A percentile compares a stretch with the other conserved stretches of the same genome.
Conservation (phyloP, 2,113 vertebrate genomes). For the Rhinolophus sinicus region DNA sequence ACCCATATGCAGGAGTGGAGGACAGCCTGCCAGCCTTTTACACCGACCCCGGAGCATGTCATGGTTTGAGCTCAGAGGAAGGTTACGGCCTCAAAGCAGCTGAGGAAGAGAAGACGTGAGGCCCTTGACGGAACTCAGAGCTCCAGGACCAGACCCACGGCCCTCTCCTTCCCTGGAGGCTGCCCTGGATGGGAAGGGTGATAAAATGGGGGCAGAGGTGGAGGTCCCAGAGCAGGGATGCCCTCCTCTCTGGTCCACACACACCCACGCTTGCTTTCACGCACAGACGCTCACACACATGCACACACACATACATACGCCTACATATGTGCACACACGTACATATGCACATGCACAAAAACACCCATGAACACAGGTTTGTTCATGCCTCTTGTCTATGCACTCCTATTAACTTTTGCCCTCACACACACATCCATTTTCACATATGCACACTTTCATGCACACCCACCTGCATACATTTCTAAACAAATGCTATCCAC, state of each 20-base stretch:
- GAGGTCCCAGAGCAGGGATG: background rate
- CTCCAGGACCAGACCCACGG: background rate
- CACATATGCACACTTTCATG: background rate
- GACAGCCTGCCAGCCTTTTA: background rate
- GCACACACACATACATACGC: background rate
- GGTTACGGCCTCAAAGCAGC: background rate
- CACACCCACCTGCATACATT: background rate
- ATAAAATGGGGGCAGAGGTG: background rate
- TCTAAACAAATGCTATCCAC: conserved; percentile 8
- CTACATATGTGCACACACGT: background rate
- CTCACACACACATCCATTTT: background rate
- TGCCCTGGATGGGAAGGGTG: background rate
- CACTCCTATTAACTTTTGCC: background rate
- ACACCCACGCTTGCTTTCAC: background rate
- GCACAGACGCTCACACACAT: background rate
- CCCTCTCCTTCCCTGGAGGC: background rate
- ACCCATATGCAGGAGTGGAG: background rate
- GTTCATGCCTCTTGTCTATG: background rate
- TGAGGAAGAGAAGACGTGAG: background rate
- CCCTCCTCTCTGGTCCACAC: background rate
- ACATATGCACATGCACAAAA: background rate
- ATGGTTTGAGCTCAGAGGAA: background rate
- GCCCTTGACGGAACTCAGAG: background rate
- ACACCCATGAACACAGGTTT: background rate
- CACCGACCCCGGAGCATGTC: background rate